phyloP scores from a whole-genome alignment of 2,113 vertebrate species.

The Caretta caretta region DNA sequence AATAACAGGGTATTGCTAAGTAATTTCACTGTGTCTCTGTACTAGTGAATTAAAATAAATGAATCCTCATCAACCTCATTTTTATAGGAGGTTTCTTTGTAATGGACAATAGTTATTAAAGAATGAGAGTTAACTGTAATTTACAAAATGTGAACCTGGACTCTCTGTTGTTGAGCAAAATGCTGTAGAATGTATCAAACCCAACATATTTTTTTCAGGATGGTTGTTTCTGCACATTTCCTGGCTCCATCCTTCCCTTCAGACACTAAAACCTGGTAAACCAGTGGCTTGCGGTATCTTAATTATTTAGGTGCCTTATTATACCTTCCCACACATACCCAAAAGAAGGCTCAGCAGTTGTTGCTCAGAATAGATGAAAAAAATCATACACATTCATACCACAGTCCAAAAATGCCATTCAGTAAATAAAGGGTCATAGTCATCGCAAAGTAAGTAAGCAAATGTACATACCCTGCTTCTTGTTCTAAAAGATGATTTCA shows the following conservation, averaged over 20 bases:
- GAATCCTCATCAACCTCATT: neutral
- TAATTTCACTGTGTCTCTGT: neutral
- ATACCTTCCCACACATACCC: neutral
- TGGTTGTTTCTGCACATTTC: neutral
- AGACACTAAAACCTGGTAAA: neutral
- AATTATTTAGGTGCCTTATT: neutral
- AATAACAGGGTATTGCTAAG: neutral
- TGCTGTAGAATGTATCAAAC: neutral
- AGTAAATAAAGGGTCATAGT: neutral
- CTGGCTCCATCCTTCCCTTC: neutral
- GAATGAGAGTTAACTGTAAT: neutral
- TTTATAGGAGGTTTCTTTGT: neutral
- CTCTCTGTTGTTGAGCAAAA: neutral
- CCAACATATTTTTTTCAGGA: neutral
- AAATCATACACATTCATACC: neutral
- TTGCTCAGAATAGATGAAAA: neutral
- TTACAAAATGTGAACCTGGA: neutral
- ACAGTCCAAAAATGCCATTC: neutral
- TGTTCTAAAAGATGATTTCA: slow-evolving; percentile 12
- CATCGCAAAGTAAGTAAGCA: neutral
- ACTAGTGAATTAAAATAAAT: neutral
- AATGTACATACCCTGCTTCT: neutral
- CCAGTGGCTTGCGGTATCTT: neutral
- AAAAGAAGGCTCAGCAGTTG: neutral
- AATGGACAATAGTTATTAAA: neutral